Evolutionary conservation across 2,113 vertebrate species (phyloP), one percentile per base, ranked within the genome.

Genomic region (Ictalurus furcatus): DNA sequence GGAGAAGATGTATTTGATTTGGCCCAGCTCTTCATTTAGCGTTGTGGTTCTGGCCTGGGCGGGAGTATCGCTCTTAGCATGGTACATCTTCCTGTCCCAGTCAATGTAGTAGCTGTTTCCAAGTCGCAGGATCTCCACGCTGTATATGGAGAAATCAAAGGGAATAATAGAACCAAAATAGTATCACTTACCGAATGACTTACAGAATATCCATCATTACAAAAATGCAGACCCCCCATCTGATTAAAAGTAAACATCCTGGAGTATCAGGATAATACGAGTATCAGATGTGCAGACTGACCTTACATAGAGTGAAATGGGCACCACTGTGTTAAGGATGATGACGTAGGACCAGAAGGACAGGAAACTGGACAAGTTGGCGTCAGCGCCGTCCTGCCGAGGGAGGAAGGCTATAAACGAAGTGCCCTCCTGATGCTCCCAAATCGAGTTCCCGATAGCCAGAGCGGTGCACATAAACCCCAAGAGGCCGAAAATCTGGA

Each of bases 261-360:
- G 44, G 44, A 25, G 19, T 14, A 61, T 23, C 54, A 59, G 80
- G n/a, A 34, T 17, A 56, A 56, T 54, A 8, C 0, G 25, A 79
- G 76, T 16, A 82, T 13, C 16, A 17, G 0, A 2, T 37, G 30
- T 44, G 21, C 30, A 82, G 83, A 74, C 89, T 86, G 44, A 96
- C 98, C 98, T 99, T 94, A 99, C 97, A 0, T 99, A 99, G 87
- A 99, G 98, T 0, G 98, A 99, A 91, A 99, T 99, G n/a, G 98
- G 98, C 87, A 99, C 98, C 93, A 99, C 93, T 0, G 98, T 99
- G 94, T 99, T 99, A 89, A 99, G 96, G 90, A 99, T 96, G 90
- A 99, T 99, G 94, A 99, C 95, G 0, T 99, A 99, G 16, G 98
- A 99, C 97, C 97, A 99, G 95, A 99, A 99, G 90, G 95, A 90